phyloP scores from a whole-genome alignment of 2,113 vertebrate genomes.

The Orcinus orca region DNA sequence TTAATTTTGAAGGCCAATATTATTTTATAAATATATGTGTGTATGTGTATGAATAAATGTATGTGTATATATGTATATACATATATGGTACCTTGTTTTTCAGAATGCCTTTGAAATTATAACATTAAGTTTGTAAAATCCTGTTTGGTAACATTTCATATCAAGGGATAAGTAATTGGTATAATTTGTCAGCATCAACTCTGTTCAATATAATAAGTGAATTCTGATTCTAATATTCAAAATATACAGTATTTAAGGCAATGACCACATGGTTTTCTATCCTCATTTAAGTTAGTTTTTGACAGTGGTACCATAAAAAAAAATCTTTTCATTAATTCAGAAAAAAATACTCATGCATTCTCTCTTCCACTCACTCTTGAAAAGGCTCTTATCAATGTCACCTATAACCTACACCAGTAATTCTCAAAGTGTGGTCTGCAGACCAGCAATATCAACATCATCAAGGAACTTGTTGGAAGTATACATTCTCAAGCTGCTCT shows the following conservation, averaged over 20 bases:
- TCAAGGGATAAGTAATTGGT: neutral
- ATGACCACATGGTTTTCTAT: neutral
- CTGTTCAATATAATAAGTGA: neutral
- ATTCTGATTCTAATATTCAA: neutral
- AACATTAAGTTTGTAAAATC: neutral
- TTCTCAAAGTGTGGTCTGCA: neutral
- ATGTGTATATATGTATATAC: neutral
- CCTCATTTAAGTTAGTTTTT: neutral
- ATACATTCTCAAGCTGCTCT: neutral
- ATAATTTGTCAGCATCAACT: neutral
- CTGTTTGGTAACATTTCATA: neutral
- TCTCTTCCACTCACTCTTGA: neutral
- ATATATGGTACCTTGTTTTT: neutral
- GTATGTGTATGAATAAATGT: neutral
- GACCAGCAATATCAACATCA: neutral
- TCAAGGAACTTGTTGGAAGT: neutral
- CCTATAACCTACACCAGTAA: neutral
- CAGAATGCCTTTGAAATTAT: neutral
- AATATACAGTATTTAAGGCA: neutral
- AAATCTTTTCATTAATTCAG: neutral
- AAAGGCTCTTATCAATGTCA: neutral
- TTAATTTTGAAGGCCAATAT: conserved; percentile 22
- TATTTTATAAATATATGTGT: neutral
- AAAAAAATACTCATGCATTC: neutral
- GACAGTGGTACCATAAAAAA: neutral